Conservation (phyloP, 2,888 invertebrate species). For the Heliconius erato region DNA sequence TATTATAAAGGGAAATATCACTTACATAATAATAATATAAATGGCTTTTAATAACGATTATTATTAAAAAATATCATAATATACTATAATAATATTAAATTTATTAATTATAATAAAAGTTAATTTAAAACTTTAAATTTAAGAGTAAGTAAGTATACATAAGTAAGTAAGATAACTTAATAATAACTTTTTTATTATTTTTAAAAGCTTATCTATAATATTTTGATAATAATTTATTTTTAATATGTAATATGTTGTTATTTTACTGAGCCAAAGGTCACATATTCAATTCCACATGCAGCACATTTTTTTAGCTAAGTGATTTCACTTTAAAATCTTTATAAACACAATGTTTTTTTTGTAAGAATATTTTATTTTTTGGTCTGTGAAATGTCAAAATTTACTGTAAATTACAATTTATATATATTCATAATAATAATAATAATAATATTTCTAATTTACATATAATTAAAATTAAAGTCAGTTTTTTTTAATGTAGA, state of each 20-base stretch:
- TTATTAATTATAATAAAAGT: background rate
- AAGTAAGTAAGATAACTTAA: background rate
- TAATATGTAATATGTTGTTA: slow-evolving; percentile 5
- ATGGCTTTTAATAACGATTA: background rate
- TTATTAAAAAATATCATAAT: background rate
- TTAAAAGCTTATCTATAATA: background rate
- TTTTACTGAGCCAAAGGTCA: slow-evolving; percentile 8
- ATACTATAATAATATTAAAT: background rate
- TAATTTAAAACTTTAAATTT: background rate
- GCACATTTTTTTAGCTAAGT: background rate
- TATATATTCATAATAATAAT: too few species aligned
- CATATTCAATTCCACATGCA: slow-evolving; percentile 21
- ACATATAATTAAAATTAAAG: too few species aligned
- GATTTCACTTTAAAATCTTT: background rate
- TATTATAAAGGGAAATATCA: slow-evolving; percentile 1
- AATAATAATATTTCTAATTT: too few species aligned
- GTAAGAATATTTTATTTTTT: background rate
- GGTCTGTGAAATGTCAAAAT: too few species aligned
- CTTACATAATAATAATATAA: slow-evolving; percentile 9
- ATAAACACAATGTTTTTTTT: background rate
- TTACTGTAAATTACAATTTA: too few species aligned
- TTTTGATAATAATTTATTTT: background rate
- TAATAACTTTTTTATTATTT: background rate
- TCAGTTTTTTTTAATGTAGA: too few species aligned
- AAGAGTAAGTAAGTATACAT: background rate